phyloP scores from a whole-genome alignment of 2,888 invertebrate species.

The Parochlus steinenii region DNA sequence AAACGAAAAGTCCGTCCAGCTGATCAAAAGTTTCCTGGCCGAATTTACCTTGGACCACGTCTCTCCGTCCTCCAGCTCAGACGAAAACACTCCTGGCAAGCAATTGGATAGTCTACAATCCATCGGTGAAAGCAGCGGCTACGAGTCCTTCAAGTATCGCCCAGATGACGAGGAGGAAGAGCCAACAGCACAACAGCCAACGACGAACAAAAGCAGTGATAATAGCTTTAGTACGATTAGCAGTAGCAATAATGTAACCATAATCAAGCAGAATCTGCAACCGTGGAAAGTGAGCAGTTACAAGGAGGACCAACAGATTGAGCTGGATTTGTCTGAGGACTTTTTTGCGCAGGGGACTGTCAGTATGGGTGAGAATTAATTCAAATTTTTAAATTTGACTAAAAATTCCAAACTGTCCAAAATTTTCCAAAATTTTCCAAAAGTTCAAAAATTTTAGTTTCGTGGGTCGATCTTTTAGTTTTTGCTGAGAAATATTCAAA shows the following conservation, averaged over 20 bases:
- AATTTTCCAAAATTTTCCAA: too few species aligned
- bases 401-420: too few species aligned
- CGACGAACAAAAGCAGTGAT: constrained; percentile 7
- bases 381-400: background rate
- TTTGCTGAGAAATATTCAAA: too few species aligned
- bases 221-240: constrained; percentile 20
- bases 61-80: constrained; percentile 14
- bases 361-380: constrained; percentile 23
- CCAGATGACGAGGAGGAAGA: constrained; percentile 37
- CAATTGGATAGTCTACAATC: constrained; percentile 48
- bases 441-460: too few species aligned
- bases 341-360: constrained; percentile 31
- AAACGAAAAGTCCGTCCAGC: constrained; percentile 21
- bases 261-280: constrained; percentile 17
- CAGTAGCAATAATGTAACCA: constrained; percentile 16
- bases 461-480: too few species aligned
- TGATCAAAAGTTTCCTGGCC: constrained; percentile 26
- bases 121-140: constrained; percentile 53
- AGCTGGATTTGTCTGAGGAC: constrained; percentile 31
- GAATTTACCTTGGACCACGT: constrained; percentile 20
- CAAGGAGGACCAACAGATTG: constrained; percentile 24
- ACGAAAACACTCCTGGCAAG: constrained; percentile 19
- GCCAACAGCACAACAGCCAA: constrained; percentile 14
- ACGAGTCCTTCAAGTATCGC: constrained; percentile 50
- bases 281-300: constrained; percentile 25